Base-by-base conservation (phyloP, 2,888 invertebrate genomes). In the Dynastes hyllus region DNA sequence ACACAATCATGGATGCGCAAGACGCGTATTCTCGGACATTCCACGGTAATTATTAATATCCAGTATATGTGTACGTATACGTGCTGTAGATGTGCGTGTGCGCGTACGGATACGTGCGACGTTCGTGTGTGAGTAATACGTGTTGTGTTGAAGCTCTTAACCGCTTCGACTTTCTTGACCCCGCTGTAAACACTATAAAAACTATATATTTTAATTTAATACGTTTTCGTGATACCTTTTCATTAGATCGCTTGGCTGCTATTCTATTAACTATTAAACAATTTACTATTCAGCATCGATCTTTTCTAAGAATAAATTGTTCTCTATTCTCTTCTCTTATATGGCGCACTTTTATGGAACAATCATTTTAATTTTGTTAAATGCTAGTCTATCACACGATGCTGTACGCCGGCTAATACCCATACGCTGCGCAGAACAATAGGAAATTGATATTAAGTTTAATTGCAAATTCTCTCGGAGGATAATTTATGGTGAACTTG, bases 1-100 rank as follows among this genome's bases (percentile, higher is more conserved):
- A 88, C 85, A 88, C 88, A 88, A 88, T 88, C 88, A 88, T 88
- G 87, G 86, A 87, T 82, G 83, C 82, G 83, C 83, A 83, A 84
- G 83, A 82, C 83, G 84, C 84, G 83, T 83, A 83, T 84, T 84
- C 84, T 84, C 83, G 83, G 84, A 84, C 84, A 84, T 84, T 84
- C 84, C 84, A 83, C 80, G 80, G 83, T 83, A 84, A 85, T 85
- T 85, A 85, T 85, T 84, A 85, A 85, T 85, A 85, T 82, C 84
- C 82, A 84, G 82, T 81, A 82, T 80, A 79, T 69, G 77, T 70
- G 71, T 69, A 77, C 66, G 71, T 75, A 27, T 75, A 58, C 61
- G 45, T 63, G 63, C 8, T 61, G 73, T 73, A 22, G 27, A 51
- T 66, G 61, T 67, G 22, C 58, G 73, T 73, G 58, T 32, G n/a